Conservation (phyloP, 1,140 invertebrate species). For the Melanaphis sacchari region DNA sequence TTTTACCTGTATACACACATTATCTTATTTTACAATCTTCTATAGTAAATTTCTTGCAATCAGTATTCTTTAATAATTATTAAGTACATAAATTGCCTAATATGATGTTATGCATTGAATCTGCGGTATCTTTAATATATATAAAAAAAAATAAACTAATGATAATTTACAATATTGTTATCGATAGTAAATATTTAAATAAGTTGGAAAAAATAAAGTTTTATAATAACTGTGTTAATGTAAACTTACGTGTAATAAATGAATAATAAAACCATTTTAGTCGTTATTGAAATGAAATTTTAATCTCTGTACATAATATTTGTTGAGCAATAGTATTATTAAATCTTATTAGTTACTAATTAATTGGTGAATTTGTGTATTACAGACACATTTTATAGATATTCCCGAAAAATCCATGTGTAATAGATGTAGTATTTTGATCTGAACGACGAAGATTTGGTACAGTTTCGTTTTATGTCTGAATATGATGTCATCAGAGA, state of each 20-base stretch:
- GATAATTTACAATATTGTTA: not conserved
- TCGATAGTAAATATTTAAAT: not conserved
- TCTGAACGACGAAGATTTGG: not conserved
- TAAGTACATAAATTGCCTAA: no score
- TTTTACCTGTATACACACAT: not conserved
- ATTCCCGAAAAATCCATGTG: not conserved
- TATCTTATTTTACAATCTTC: not conserved
- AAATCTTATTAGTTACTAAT: not conserved
- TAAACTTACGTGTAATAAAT: not conserved
- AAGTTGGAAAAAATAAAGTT: not conserved
- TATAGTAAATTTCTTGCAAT: not conserved
- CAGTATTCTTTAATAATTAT: not conserved
- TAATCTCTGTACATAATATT: not conserved
- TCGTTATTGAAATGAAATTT: not conserved
- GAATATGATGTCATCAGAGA: no score
- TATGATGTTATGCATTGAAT: no score
- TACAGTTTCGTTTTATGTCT: not conserved
- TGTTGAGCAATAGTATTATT: not conserved
- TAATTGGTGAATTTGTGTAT: not conserved
- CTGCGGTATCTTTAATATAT: not conserved
- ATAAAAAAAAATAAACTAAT: not conserved
- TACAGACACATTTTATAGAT: not conserved
- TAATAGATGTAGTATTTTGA: not conserved
- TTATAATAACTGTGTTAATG: not conserved
- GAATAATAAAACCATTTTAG: not conserved